Percentiles rank a stretch among this genome's conserved stretches.
Evolutionary conservation across 1,140 invertebrate species (phyloP).

Genomic region (Bombyx mandarina): DNA sequence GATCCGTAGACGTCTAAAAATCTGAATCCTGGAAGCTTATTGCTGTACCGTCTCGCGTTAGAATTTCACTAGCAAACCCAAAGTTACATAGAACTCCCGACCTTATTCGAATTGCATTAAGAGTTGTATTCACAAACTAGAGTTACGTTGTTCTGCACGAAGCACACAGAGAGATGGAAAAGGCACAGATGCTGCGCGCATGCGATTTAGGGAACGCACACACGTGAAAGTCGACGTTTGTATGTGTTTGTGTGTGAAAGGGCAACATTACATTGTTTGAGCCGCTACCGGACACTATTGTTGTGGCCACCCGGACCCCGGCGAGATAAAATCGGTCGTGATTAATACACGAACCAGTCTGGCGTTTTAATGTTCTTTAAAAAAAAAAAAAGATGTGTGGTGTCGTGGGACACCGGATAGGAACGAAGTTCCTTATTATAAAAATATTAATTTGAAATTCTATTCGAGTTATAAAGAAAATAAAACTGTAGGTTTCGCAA

Average conservation of each 20-base stretch:
- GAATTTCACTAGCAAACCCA: constrained; percentile 24
- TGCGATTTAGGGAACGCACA: constrained; percentile 41
- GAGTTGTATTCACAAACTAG: constrained; percentile 9
- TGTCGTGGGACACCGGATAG: too few relatives aligned
- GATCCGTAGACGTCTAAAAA: constrained; percentile 59
- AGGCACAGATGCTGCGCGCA: constrained; percentile 64
- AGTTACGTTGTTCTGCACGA: constrained; percentile 21
- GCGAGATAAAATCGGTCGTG: constrained; percentile 24
- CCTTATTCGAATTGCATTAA: constrained; percentile 7
- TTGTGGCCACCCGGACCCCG: constrained; percentile 30
- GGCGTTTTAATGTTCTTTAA: constrained; percentile 11
- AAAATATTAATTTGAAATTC: too few relatives aligned
- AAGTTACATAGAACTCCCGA: constrained; percentile 13
- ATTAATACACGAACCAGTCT: constrained; percentile 16
- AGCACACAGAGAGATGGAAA: constrained; percentile 34
- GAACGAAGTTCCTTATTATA: too few relatives aligned
- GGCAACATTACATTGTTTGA: constrained; percentile 49
- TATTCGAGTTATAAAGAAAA: too few relatives aligned
- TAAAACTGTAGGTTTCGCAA: too few relatives aligned
- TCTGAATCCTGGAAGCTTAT: constrained; percentile 61
- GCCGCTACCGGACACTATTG: constrained; percentile 41
- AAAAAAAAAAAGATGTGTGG: too few relatives aligned
- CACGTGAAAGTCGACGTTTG: constrained; percentile 18
- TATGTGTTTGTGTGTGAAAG: constrained; percentile 31
- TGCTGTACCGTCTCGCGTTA: constrained; percentile 47